Percentiles rank a stretch among this genome's conserved stretches.
These are phyloP conservation scores for Periophthalmus magnuspinnatus DNA, from an alignment of 2,797 vertebrate genomes.

Conservation along the genomic window DNA sequence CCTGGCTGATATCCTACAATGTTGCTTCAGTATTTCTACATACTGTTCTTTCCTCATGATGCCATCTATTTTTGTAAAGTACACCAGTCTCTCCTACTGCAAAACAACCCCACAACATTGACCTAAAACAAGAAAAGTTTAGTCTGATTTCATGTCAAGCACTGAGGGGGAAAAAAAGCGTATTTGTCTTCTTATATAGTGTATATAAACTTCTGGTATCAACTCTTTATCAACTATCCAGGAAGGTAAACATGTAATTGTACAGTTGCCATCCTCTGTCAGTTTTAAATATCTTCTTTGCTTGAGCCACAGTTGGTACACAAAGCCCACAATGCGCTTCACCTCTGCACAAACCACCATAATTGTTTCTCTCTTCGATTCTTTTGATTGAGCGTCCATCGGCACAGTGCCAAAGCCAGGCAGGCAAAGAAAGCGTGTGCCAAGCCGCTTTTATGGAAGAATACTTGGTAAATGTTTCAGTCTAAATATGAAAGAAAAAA, in stretches of 20 bases:
- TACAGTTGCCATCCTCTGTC: constrained; percentile 19
- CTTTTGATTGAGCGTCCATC: constrained; percentile 46
- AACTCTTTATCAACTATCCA: neutral
- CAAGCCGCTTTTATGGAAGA: neutral
- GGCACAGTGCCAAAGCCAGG: constrained; percentile 40
- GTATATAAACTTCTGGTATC: too few species aligned
- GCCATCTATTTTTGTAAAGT: too few species aligned
- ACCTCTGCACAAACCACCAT: constrained; percentile 53
- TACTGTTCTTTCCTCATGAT: too few species aligned
- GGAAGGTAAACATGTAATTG: constrained; percentile 23
- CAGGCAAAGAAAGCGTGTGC: constrained; percentile 34
- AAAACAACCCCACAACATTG: too few species aligned
- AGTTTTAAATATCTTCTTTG: constrained; percentile 36
- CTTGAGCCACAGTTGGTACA: constrained; percentile 49
- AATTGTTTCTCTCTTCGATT: constrained; percentile 60
- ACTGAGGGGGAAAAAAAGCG: too few species aligned
- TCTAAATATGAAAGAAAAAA: constrained; percentile 5
- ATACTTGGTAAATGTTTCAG: neutral
- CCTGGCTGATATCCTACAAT: too few species aligned
- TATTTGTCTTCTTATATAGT: too few species aligned
- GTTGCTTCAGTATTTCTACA: too few species aligned
- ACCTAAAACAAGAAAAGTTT: too few species aligned
- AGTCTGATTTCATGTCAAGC: too few species aligned
- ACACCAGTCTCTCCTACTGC: too few species aligned
- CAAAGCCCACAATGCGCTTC: constrained; percentile 58